Base-by-base conservation (phyloP, 2,797 vertebrate genomes). In the Poecile montanus region DNA sequence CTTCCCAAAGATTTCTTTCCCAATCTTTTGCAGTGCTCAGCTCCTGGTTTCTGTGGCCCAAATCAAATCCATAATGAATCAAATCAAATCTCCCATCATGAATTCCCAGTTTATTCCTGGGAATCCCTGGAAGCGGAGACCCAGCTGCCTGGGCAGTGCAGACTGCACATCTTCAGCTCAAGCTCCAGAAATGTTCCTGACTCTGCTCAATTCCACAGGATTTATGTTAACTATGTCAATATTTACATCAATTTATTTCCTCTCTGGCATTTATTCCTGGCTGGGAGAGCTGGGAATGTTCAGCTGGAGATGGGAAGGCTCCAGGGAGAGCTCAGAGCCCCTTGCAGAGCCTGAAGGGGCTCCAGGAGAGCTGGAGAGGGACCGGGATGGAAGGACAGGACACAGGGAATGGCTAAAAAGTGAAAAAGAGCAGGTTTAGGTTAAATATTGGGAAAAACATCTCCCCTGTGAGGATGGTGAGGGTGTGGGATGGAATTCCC, bases 251-350 rank as follows among this genome's bases (percentile, higher is more conserved):
- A 5, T 10, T 45, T 21, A 3, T 56, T 56, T 36, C 9, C 22
- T 76, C 48, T 3, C 1, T 18, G 29, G 12, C 7, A 23, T 56
- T 75, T 57, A 77, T 47, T 83, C 57, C 32, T 57, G 57, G 30
- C 44, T 72, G 65, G 48, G 34, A 57, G 65, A 48, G 34, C 36
- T 71, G 66, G 74, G 32, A 21, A 4, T 9, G 32, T 11, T 44
- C 75, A 44, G 8, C 22, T 44, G 44, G 60, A n/a, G 2, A 8
- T 0, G 27, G 4, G 32, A 21, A 45, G 23, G 44, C 1, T 79
- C 85, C 67, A 72, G 51, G 10, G 53, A 66, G 1, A 58, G 0
- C 51, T 72, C 23, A 50, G 50, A 57, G 74, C 23, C 10, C 26
- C 29, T 53, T 0, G 1, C n/a, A 70, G 65, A 0, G 42, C 27